Base-by-base conservation (phyloP, 2,888 invertebrate species). In the Idaea dimidiata region DNA sequence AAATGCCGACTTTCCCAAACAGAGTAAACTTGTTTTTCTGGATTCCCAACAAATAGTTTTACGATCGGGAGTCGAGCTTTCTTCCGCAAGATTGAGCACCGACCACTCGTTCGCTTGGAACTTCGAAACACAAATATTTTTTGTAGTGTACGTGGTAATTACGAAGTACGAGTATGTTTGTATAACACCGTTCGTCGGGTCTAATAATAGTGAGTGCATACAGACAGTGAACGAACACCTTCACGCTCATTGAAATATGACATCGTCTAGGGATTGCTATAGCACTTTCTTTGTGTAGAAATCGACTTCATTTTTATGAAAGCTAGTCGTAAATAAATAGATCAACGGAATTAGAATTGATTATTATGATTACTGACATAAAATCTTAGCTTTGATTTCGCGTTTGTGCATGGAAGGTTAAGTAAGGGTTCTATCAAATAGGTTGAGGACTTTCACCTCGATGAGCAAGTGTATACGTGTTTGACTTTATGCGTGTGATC, bases 181-280 rank as follows among this genome's bases (percentile, higher is more conserved):
- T 54, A 61, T 58, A 60, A 59, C 62, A 61, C 67, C 63, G 58
- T 56, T 68, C 66, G 58, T 16, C 64, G 57, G 53, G n/a, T 60
- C 66, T 70, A 68, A 67, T 66, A 64, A 65, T 70, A 71, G 68
- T 60, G 67, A 64, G 60, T 63, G 62, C 64, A 65, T 66, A 66
- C 65, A 65, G 62, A 61, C 60, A 18, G 54, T 60, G 62, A 58
- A 56, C 61, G 62, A 58, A 58, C 64, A 62, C 62, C 64, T 63
- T 58, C 57, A 61, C 58, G 18, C 58, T 56, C 6, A 60, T 62
- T 62, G 61, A 63, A 31, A 60, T 64, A n/a, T 60, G 18, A 63
- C 53, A 60, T 66, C 63, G 64, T 67, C 68, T 64, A 71, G 70
- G 70, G 70, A 64, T 58, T 58, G 43, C 1, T 24, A 24, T 24